Percentiles rank a stretch among this genome's conserved stretches.
Evolutionary conservation across 2,113 vertebrate species (phyloP).

Genomic region (Larimichthys polyactis): DNA sequence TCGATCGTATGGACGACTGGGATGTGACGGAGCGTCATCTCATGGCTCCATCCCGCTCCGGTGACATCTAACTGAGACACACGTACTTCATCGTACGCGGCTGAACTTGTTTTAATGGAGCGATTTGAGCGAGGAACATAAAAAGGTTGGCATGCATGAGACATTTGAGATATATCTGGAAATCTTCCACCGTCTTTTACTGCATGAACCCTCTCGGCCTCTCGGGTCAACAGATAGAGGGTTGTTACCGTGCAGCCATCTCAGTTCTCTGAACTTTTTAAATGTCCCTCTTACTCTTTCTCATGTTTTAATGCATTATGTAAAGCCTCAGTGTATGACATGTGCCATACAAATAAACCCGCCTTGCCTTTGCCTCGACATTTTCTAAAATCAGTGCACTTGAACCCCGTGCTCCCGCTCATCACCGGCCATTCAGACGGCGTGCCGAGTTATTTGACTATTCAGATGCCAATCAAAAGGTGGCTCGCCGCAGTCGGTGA

Average conservation of each 20-base stretch:
- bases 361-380: slow-evolving; percentile 10
- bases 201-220: background rate
- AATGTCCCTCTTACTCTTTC: background rate
- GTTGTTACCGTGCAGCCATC: background rate
- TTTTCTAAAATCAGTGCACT: slow-evolving; percentile 67
- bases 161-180: background rate
- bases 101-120: too few species aligned
- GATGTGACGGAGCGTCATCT: background rate
- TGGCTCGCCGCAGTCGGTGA: background rate
- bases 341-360: background rate
- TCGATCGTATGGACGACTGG: slow-evolving; percentile 19
- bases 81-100: too few species aligned
- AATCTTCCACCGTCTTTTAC: background rate
- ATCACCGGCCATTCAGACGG: slow-evolving; percentile 73
- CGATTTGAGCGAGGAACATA: too few species aligned
- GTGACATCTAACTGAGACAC: too few species aligned
- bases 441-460: slow-evolving; percentile 24
- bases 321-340: background rate
- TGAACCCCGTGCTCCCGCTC: slow-evolving; percentile 57
- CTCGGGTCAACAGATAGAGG: background rate
- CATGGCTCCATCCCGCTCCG: too few species aligned
- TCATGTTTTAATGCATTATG: background rate
- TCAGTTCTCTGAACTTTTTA: background rate
- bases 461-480: slow-evolving; percentile 72
- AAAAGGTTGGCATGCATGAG: background rate